Percentiles rank a stretch among this genome's conserved stretches.
phyloP scores from a whole-genome alignment of 2,888 invertebrate species.

The Phyllotreta striolata region DNA sequence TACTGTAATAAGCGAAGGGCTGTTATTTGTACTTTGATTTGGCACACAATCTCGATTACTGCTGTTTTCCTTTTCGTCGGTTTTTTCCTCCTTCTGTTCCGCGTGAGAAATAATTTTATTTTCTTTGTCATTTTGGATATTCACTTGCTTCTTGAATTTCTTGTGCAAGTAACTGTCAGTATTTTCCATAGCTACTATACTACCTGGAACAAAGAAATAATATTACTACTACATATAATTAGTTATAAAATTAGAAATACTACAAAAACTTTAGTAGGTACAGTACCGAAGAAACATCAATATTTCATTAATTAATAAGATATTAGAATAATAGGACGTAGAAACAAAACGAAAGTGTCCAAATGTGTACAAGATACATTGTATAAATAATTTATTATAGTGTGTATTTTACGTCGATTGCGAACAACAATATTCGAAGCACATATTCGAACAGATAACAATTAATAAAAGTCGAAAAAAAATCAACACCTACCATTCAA shows the following conservation, averaged over 20 bases:
- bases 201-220: slow-evolving; percentile 38
- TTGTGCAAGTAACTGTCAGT: slow-evolving; percentile 83
- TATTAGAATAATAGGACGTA: not conserved
- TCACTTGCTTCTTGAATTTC: slow-evolving; percentile 86
- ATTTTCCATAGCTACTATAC: slow-evolving; percentile 55
- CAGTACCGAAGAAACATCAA: not conserved
- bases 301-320: not conserved
- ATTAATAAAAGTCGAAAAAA: not conserved
- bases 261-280: no score
- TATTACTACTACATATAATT: no score
- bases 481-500: not conserved
- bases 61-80: slow-evolving; percentile 39
- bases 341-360: not conserved
- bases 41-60: slow-evolving; percentile 54
- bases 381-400: slow-evolving; percentile 10
- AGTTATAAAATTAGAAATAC: no score
- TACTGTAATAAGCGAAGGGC: slow-evolving; percentile 34
- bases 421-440: not conserved
- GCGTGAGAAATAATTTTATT: slow-evolving; percentile 48
- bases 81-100: slow-evolving; percentile 54
- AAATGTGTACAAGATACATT: not conserved
- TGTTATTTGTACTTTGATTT: slow-evolving; percentile 59
- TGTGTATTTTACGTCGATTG: not conserved
- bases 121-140: slow-evolving; percentile 60
- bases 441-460: slow-evolving; percentile 1